Evolutionary conservation across 2,113 vertebrate genomes (phyloP).

Genomic region (Limnothrissa miodon): DNA sequence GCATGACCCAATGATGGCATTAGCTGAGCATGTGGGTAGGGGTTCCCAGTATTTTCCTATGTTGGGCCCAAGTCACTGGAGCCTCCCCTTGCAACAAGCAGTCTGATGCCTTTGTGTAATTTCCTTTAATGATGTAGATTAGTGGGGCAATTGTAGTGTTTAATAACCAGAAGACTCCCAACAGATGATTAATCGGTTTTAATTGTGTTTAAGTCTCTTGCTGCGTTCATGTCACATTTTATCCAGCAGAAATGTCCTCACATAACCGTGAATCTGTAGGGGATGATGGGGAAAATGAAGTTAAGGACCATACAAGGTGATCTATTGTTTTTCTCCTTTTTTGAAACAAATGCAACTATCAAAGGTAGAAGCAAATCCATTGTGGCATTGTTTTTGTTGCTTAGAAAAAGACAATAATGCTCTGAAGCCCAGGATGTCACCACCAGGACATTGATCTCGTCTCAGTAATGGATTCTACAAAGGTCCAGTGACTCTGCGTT

Average conservation of each 20-base stretch:
- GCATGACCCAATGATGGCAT: not conserved
- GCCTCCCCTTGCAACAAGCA: not conserved
- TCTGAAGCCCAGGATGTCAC: not conserved
- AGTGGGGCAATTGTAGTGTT: not conserved
- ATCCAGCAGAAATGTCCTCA: not conserved
- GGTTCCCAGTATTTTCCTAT: too few relatives aligned
- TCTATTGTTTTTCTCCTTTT: not conserved
- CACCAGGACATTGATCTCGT: not conserved
- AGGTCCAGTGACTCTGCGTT: not conserved
- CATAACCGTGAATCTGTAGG: not conserved
- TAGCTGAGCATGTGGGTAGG: not conserved
- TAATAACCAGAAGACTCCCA: not conserved
- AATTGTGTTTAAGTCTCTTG: not conserved
- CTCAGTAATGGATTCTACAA: not conserved
- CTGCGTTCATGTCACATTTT: not conserved
- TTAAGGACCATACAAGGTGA: not conserved
- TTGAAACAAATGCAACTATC: not conserved
- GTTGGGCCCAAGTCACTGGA: not conserved
- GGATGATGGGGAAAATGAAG: not conserved
- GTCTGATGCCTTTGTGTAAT: conserved; percentile 13
- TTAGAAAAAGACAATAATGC: not conserved
- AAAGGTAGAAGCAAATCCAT: not conserved
- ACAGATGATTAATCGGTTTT: conserved; percentile 2
- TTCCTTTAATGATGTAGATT: conserved; percentile 16
- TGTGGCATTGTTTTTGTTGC: not conserved